Conservation (phyloP, 2,888 invertebrate genomes). For the Aspidiotus rigidus region DNA sequence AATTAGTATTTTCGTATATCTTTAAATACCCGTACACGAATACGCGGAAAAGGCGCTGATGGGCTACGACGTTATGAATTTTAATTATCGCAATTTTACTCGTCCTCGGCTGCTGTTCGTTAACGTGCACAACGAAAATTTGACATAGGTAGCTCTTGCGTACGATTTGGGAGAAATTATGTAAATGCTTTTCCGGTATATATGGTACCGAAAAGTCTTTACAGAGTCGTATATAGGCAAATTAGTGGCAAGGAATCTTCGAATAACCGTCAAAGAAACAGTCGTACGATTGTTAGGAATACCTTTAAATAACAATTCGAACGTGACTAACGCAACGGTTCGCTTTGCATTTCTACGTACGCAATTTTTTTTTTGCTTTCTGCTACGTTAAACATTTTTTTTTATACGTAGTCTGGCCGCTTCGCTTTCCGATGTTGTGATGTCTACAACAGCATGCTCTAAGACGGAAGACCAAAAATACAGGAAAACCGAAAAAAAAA, state of each 20-base stretch:
- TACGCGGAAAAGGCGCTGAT: not conserved
- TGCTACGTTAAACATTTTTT: not conserved
- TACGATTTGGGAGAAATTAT: not conserved
- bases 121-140: not conserved
- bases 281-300: not conserved
- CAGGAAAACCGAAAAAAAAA: conserved; percentile 15
- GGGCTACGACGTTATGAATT: conserved; percentile 10
- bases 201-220: too few relatives aligned
- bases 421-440: not conserved
- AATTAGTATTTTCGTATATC: conserved; percentile 7
- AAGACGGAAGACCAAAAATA: conserved; percentile 7
- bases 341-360: not conserved
- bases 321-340: not conserved
- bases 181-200: too few relatives aligned
- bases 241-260: not conserved
- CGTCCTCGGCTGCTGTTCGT: not conserved
- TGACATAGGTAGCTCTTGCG: not conserved
- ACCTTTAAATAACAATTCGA: not conserved
- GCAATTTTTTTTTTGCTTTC: not conserved
- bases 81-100: conserved; percentile 15
- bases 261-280: not conserved
- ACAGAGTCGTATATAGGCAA: not conserved
- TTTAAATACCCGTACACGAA: conserved; percentile 11
- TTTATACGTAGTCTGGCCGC: not conserved
- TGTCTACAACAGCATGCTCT: not conserved